phyloP scores from a whole-genome alignment of 2,888 invertebrate species.

The Entomobrya multifasciata region DNA sequence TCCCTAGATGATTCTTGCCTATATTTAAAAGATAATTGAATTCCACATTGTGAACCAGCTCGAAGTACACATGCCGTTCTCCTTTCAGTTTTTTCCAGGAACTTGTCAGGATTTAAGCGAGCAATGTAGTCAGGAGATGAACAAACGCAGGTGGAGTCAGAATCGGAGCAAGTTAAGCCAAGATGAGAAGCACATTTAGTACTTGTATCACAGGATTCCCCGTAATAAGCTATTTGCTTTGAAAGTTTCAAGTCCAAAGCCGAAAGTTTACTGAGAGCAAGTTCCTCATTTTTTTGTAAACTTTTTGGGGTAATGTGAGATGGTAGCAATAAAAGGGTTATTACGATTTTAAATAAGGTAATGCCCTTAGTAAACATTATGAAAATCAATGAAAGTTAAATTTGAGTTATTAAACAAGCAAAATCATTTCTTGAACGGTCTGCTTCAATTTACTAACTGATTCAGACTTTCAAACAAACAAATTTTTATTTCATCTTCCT shows the following conservation, averaged over 20 bases:
- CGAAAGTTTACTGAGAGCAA: neutral
- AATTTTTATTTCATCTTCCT: too few species aligned
- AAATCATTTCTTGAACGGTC: too few species aligned
- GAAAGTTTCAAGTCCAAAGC: neutral
- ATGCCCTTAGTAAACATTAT: too few species aligned
- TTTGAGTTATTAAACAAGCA: too few species aligned
- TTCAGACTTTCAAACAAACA: too few species aligned
- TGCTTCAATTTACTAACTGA: too few species aligned
- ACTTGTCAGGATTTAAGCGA: slow-evolving; percentile 39
- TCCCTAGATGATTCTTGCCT: too few species aligned
- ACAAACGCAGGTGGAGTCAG: slow-evolving; percentile 47
- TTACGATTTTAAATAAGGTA: neutral
- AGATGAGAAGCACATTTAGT: slow-evolving; percentile 26
- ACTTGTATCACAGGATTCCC: slow-evolving; percentile 32
- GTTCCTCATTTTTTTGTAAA: slow-evolving; percentile 25
- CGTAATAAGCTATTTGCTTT: slow-evolving; percentile 32
- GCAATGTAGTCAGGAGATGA: slow-evolving; percentile 38
- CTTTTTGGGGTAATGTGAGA: slow-evolving; percentile 33
- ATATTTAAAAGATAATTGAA: neutral
- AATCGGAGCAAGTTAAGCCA: slow-evolving; percentile 33
- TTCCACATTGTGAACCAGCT: slow-evolving; percentile 44
- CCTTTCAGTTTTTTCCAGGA: neutral
- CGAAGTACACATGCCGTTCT: slow-evolving; percentile 48
- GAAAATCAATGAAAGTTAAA: too few species aligned
- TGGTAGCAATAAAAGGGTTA: neutral